A percentile compares a stretch with the other conserved stretches of the same genome.
Conservation (phyloP, 2,888 invertebrate species). For the Heliconius charithonia region DNA sequence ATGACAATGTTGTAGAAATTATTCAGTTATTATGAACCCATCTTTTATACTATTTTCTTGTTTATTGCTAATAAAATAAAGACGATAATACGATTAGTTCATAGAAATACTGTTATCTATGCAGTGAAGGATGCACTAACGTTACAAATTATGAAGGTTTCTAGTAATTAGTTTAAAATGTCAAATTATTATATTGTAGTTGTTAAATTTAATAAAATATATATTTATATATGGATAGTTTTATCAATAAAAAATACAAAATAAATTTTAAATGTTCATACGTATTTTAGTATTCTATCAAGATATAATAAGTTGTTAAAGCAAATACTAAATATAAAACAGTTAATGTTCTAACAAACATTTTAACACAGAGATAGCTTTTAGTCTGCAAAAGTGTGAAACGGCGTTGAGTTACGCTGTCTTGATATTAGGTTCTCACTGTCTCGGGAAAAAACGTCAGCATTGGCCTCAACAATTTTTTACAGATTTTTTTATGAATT, state of each 20-base stretch:
- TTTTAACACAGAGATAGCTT: too few species aligned
- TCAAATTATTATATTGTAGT: background rate
- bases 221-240: background rate
- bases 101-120: slow-evolving; percentile 6
- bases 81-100: background rate
- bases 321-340: background rate
- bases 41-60: background rate
- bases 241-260: background rate
- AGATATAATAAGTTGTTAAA: background rate
- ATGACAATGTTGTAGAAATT: slow-evolving; percentile 36
- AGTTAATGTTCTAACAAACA: background rate
- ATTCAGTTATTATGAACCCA: background rate
- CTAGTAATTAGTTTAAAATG: background rate
- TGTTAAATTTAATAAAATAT: background rate
- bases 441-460: too few species aligned
- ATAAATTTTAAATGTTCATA: background rate
- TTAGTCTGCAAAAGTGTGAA: background rate
- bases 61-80: background rate
- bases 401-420: background rate
- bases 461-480: too few species aligned
- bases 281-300: background rate
- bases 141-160: background rate
- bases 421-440: too few species aligned
- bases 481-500: background rate
- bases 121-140: slow-evolving; percentile 7